Percentiles rank a stretch among this genome's conserved stretches.
These are phyloP conservation scores for Clamator glandarius DNA, from an alignment of 2,797 vertebrate genomes.

Conservation along the genomic window DNA sequence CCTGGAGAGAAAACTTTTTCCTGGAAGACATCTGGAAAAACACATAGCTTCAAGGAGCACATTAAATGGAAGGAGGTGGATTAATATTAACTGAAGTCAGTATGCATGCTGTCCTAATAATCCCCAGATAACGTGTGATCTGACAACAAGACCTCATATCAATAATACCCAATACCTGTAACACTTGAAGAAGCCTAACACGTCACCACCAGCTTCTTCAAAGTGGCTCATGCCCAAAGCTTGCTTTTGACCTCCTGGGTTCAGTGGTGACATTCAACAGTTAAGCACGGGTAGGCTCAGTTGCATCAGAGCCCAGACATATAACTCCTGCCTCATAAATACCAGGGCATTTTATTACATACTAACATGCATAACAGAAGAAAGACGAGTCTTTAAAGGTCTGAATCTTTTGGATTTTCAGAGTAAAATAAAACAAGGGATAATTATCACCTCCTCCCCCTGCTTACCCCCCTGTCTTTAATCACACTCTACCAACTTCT, in stretches of 20 bases:
- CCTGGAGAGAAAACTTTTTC: not conserved
- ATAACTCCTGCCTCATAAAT: slow-evolving; percentile 5
- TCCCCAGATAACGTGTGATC: not conserved
- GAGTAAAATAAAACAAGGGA: not conserved
- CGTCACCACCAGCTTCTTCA: not conserved
- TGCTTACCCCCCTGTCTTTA: not conserved
- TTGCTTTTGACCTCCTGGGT: not conserved
- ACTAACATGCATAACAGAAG: not conserved
- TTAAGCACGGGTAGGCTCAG: not conserved
- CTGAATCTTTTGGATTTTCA: not conserved
- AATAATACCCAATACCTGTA: not conserved
- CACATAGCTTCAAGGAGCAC: accelerated
- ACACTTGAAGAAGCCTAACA: not conserved
- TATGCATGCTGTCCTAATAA: not conserved
- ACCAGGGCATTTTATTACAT: slow-evolving; percentile 2
- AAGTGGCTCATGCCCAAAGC: not conserved
- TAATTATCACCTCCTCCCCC: not conserved
- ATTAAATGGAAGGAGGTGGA: not conserved
- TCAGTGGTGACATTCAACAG: not conserved
- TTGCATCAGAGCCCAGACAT: not conserved
- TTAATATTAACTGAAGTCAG: not conserved
- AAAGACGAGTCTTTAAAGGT: not conserved
- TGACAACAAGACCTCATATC: not conserved
- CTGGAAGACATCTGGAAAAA: not conserved
- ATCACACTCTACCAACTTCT: not conserved